Conservation (phyloP, 2,797 vertebrate species). For the Diglossa cyanea region DNA sequence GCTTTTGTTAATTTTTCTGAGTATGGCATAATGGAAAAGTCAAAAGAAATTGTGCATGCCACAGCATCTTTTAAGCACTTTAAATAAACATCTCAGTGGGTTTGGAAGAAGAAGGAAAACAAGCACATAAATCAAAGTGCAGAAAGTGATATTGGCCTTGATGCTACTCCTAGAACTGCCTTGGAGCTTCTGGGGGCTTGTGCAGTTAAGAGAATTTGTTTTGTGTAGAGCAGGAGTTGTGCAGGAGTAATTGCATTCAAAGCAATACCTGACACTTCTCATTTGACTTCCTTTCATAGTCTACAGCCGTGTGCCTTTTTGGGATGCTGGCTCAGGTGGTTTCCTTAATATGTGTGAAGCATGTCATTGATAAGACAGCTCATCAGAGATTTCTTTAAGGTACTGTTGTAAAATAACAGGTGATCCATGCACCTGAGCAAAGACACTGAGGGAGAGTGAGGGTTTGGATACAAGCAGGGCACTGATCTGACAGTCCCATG, state of each 20-base stretch:
- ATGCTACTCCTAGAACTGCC: not conserved
- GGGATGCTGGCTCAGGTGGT: not conserved
- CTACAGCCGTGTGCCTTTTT: not conserved
- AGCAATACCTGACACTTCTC: not conserved
- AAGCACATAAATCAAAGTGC: not conserved
- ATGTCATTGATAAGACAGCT: not conserved
- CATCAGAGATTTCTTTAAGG: not conserved
- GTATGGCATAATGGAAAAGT: not conserved
- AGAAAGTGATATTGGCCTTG: not conserved
- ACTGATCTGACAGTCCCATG: not conserved
- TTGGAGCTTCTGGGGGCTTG: not conserved
- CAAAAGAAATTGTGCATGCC: not conserved
- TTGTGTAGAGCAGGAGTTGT: not conserved
- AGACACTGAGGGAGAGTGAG: not conserved
- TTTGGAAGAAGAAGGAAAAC: not conserved
- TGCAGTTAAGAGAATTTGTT: not conserved
- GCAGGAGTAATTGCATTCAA: not conserved
- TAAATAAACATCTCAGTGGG: not conserved
- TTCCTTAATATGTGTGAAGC: not conserved
- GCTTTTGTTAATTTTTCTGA: not conserved
- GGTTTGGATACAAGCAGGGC: not conserved
- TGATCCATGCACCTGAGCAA: rapidly evolving
- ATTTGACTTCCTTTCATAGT: not conserved
- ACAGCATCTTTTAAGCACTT: not conserved
- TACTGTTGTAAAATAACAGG: not conserved